A percentile compares a stretch with the other conserved stretches of the same genome.
These are phyloP conservation scores for Furcifer pardalis DNA, from an alignment of 2,797 vertebrate genomes.

Conservation along the genomic window DNA sequence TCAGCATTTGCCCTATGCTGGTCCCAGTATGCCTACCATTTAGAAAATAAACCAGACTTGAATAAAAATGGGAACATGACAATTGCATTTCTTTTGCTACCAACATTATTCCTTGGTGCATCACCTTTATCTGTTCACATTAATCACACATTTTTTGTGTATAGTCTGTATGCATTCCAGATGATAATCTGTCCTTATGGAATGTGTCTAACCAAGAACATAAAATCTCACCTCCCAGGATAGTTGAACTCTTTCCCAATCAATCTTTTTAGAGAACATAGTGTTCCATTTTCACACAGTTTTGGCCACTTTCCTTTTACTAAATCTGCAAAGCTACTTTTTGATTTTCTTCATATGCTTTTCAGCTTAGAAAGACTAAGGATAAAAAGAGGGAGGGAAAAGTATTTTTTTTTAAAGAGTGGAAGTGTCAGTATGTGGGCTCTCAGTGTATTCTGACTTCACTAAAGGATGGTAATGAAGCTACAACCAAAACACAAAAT, in stretches of 20 bases:
- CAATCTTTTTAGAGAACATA: background rate
- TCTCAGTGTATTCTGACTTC: background rate
- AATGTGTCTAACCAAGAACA: conserved; percentile 10
- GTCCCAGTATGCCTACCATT: too few relatives aligned
- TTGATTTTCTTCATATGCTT: background rate
- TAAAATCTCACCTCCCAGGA: conserved; percentile 20
- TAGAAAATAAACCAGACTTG: background rate
- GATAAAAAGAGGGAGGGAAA: background rate
- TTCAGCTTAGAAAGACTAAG: conserved; percentile 17
- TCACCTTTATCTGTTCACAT: conserved; percentile 24
- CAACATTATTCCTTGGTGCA: background rate
- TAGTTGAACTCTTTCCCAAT: conserved; percentile 8
- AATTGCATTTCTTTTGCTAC: background rate
- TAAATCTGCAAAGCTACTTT: background rate
- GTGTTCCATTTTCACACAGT: background rate
- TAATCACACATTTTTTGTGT: conserved; percentile 25
- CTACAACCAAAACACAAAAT: background rate
- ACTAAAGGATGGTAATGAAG: background rate
- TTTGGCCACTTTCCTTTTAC: background rate
- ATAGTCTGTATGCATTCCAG: conserved; percentile 7
- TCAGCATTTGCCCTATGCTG: background rate
- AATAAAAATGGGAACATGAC: conserved; percentile 6
- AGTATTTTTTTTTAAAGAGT: too few relatives aligned
- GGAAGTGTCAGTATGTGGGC: background rate
- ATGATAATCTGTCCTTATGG: conserved; percentile 27